phyloP scores from a whole-genome alignment of 1,140 invertebrate genomes.

The Epicauta chinensis region DNA sequence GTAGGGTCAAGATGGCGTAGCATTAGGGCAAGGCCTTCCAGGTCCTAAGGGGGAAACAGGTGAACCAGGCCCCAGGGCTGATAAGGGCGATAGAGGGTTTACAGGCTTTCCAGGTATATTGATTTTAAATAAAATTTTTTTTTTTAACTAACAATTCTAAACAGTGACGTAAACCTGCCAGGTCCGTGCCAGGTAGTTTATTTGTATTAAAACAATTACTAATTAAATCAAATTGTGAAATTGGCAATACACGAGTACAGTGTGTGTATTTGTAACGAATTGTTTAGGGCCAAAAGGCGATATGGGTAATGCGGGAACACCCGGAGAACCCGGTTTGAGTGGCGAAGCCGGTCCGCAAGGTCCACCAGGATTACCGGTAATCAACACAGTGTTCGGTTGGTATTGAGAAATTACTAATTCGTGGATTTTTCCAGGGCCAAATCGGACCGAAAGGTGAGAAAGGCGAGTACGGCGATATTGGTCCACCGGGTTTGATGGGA shows the following conservation, averaged over 20 bases:
- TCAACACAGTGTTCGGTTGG: not conserved
- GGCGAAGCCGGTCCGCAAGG: constrained; percentile 83
- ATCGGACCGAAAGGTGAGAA: constrained; percentile 82
- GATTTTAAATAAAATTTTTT: not conserved
- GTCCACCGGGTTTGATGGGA: constrained; percentile 79
- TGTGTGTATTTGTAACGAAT: not conserved
- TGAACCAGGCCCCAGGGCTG: constrained; percentile 73
- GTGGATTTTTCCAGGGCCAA: constrained; percentile 52
- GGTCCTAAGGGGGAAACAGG: constrained; percentile 51
- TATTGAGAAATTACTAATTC: not conserved
- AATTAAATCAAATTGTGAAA: not conserved
- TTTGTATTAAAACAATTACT: no score
- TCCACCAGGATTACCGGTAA: constrained; percentile 73
- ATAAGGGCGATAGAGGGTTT: constrained; percentile 81
- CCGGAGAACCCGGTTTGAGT: constrained; percentile 70
- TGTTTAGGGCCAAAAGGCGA: constrained; percentile 40
- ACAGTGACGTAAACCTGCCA: no score
- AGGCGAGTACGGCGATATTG: constrained; percentile 86
- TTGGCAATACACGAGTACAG: not conserved
- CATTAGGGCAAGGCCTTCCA: constrained; percentile 43
- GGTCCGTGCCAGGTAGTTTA: no score
- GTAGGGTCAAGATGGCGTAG: constrained; percentile 45
- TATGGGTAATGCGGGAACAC: constrained; percentile 64
- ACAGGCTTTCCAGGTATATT: constrained; percentile 46
- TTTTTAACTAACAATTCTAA: not conserved